A percentile compares a stretch with the other conserved stretches of the same genome.
phyloP scores from a whole-genome alignment of 2,113 vertebrate species.

The Hassar affinis region DNA sequence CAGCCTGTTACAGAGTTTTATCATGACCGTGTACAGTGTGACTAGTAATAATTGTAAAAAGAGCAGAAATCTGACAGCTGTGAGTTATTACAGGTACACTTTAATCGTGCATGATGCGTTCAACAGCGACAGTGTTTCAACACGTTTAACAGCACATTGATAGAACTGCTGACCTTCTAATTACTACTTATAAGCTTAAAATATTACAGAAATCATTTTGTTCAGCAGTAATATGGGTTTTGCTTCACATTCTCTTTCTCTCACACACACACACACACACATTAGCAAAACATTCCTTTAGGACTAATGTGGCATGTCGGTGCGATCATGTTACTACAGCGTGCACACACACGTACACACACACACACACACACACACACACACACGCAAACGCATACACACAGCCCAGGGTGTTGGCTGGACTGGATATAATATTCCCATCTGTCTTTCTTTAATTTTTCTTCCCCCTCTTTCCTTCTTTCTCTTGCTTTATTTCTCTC shows the following conservation, averaged over 20 bases:
- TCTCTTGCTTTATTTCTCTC: slow-evolving; percentile 15
- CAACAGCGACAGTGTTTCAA: neutral
- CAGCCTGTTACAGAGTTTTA: neutral
- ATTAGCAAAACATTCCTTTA: slow-evolving; percentile 23
- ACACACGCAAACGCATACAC: too few species aligned
- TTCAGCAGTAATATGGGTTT: neutral
- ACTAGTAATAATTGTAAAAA: neutral
- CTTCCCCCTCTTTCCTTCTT: slow-evolving; percentile 15
- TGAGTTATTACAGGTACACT: too few species aligned
- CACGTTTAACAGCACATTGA: neutral
- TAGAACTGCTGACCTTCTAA: neutral
- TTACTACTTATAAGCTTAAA: neutral
- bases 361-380: slow-evolving; percentile 29
- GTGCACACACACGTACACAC: neutral
- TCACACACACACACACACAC: slow-evolving; percentile 33
- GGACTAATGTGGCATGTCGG: slow-evolving; percentile 6
- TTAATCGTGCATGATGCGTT: neutral
- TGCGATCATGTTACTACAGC: slow-evolving; percentile 24
- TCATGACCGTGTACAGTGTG: neutral
- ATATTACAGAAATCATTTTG: neutral
- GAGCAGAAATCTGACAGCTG: neutral
- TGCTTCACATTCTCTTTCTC: neutral
- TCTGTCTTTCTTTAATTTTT: slow-evolving; percentile 29
- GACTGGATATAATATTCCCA: slow-evolving; percentile 35
- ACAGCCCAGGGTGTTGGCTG: slow-evolving; percentile 17